Base-by-base conservation (phyloP, 2,888 invertebrate species). In the Drosophila prolongata region DNA sequence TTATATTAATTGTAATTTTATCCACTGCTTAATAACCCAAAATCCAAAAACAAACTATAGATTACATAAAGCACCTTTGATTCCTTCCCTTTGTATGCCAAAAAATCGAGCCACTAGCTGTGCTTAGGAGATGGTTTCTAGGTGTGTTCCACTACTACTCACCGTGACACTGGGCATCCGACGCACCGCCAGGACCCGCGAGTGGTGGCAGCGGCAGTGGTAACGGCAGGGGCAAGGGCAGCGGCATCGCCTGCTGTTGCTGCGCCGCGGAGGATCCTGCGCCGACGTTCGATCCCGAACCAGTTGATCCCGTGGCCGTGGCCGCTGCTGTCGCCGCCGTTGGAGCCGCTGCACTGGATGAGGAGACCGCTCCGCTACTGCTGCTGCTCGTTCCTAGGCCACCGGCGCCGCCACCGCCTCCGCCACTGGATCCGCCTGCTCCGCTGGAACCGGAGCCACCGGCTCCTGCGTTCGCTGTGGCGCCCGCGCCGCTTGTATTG, bases 231-330 rank as follows among this genome's bases (percentile, higher is more conserved):
- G 49, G 40, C 66, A 77, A 57, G 46, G 81, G 89, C 54, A 83
- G 71, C n/a, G 71, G 80, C 52, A 64, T 74, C 47, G 61, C 27
- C 38, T 58, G 57, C 46, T 65, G 61, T 38, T 76, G 73, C 59
- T 81, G 76, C 40, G 71, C 46, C 47, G 72, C 16, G 19, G 77
- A 57, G 14, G 70, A 30, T 49, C 65, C 55, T 54, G 75, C 70
- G 30, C 53, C 43, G 10, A 59, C 60, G 16, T 59, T 55, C 6
- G 49, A 35, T 6, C 64, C 62, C 11, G 71, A 38, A 38, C 53
- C 55, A n/a, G 54, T 53, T 95, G 65, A 66, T 35, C 95, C 92
- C 94, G 96, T 91, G 94, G 95, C 92, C 8, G 64, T 58, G 27
- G 58, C 46, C 49, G 93, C 82, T 75, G 89, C 86, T 74, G 72